phyloP scores from a whole-genome alignment of 2,113 vertebrate genomes.

The Grantiella picta region DNA sequence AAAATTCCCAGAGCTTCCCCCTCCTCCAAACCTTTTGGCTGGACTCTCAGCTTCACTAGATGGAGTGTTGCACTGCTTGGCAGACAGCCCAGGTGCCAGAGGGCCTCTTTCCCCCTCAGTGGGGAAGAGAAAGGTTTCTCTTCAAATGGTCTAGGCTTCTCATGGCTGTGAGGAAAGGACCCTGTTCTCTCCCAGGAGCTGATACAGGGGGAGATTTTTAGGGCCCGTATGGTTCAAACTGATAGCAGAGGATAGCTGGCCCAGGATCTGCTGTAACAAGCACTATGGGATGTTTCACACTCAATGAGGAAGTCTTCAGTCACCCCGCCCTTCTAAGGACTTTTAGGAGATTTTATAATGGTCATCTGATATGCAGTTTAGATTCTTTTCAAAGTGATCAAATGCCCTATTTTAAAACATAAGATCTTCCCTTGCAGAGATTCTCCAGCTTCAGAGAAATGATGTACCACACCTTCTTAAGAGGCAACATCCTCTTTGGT shows the following conservation, averaged over 20 bases:
- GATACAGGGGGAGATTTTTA: neutral
- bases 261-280: accelerated
- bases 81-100: neutral
- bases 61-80: accelerated
- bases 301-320: neutral
- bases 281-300: neutral
- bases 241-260: neutral
- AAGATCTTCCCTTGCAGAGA: neutral
- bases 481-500: neutral
- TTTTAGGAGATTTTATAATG: neutral
- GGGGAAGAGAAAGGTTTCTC: neutral
- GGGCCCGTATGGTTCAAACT: neutral
- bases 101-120: neutral
- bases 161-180: neutral
- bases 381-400: neutral
- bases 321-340: neutral
- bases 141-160: accelerated
- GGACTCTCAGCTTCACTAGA: neutral
- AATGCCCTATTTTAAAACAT: neutral
- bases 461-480: accelerated
- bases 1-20: neutral
- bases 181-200: neutral
- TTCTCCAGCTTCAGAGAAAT: neutral
- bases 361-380: neutral
- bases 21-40: neutral